Evolutionary conservation across 1,140 invertebrate genomes (phyloP).

Genomic region (Gerris buenoi): DNA sequence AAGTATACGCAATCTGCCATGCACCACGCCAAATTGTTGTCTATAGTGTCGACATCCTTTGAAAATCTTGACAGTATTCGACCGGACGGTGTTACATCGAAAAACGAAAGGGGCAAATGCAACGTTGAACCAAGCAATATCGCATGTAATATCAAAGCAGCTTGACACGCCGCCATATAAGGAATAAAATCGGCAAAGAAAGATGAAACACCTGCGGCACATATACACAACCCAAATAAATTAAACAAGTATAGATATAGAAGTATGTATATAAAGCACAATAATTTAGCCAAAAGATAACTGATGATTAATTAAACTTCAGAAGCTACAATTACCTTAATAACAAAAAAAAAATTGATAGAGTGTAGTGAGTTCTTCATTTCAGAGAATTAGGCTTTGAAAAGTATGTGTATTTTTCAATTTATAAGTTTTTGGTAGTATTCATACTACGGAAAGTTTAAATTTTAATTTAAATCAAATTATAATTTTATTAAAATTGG

Average conservation of each 20-base stretch:
- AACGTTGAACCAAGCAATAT: constrained; percentile 58
- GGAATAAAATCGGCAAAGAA: constrained; percentile 41
- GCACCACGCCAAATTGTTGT: constrained; percentile 45
- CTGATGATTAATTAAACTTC: too few species aligned
- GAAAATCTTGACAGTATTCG: constrained; percentile 74
- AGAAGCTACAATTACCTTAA: too few species aligned
- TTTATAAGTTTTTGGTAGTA: too few species aligned
- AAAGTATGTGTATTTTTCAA: too few species aligned
- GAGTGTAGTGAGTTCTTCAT: too few species aligned
- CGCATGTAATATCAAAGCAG: constrained; percentile 37
- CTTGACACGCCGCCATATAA: constrained; percentile 5
- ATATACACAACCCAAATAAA: constrained; percentile 43
- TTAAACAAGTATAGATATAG: constrained; percentile 40
- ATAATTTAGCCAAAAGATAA: too few species aligned
- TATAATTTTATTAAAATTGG: too few species aligned
- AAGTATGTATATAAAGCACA: too few species aligned
- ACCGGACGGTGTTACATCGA: constrained; percentile 75
- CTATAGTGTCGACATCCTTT: constrained; percentile 47
- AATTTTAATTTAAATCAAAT: too few species aligned
- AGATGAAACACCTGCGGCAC: constrained; percentile 34
- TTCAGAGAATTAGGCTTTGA: too few species aligned
- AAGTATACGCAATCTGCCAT: constrained; percentile 5
- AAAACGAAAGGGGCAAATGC: constrained; percentile 60
- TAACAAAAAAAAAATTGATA: too few species aligned
- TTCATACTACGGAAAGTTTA: too few species aligned